Evolutionary conservation across 2,113 vertebrate species (phyloP).

Genomic region (Arothron firmamentum): DNA sequence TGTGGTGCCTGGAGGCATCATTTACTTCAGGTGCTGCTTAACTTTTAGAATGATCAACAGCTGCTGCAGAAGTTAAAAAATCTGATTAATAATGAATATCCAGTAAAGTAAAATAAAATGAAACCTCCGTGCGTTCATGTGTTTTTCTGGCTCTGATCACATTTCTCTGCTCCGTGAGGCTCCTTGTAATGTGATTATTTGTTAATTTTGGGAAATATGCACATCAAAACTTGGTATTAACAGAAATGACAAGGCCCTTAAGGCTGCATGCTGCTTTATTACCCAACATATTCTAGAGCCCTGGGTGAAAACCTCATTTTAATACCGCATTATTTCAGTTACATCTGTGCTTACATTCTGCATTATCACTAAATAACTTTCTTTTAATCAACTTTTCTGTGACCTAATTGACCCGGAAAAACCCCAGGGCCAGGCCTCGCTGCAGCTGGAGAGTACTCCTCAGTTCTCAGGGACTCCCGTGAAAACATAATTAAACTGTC

Average conservation of each 20-base stretch:
- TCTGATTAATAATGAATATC: too few species aligned
- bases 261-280: slow-evolving; percentile 13
- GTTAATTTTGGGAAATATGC: neutral
- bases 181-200: slow-evolving; percentile 11
- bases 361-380: slow-evolving; percentile 13
- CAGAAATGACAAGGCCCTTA: slow-evolving; percentile 1
- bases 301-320: slow-evolving; percentile 1
- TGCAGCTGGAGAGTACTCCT: slow-evolving; percentile 4
- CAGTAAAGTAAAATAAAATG: too few species aligned
- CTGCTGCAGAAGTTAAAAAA: too few species aligned
- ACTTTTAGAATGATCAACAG: too few species aligned
- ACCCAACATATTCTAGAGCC: slow-evolving; percentile 6
- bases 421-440: neutral
- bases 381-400: slow-evolving; percentile 23
- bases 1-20: too few species aligned
- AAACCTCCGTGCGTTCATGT: too few species aligned
- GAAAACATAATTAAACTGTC: slow-evolving; percentile 32
- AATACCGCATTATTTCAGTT: slow-evolving; percentile 20
- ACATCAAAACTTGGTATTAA: neutral
- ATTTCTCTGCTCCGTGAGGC: neutral
- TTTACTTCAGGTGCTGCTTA: too few species aligned
- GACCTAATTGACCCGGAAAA: slow-evolving; percentile 18
- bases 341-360: slow-evolving; percentile 3
- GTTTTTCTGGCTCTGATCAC: too few species aligned
- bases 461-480: slow-evolving; percentile 5